Conservation (phyloP, 2,113 vertebrate species). For the Narcine bancroftii region DNA sequence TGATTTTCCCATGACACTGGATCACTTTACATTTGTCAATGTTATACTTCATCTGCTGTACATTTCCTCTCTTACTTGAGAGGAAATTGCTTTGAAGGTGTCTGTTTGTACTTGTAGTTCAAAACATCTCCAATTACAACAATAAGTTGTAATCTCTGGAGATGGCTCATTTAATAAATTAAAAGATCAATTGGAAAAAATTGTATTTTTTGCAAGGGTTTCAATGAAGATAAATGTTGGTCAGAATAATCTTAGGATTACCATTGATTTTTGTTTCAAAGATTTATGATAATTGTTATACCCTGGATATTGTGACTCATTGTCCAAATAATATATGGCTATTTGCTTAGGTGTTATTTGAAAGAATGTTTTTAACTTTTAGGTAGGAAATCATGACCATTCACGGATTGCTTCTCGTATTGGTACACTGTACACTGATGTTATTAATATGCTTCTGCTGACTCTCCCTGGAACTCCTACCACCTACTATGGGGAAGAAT, state of each 20-base stretch:
- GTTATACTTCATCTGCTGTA: too few species aligned
- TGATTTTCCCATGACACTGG: too few species aligned
- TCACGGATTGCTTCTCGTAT: slow-evolving; percentile 70
- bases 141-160: neutral
- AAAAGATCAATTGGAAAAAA: neutral
- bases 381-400: slow-evolving; percentile 76
- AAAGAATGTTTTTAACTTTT: slow-evolving; percentile 38
- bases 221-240: neutral
- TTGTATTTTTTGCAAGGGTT: neutral
- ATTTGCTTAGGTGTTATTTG: neutral
- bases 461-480: slow-evolving; percentile 86
- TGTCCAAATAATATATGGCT: neutral
- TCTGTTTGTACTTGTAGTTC: neutral
- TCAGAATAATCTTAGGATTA: neutral
- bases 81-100: too few species aligned
- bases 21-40: too few species aligned
- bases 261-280: neutral
- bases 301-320: neutral
- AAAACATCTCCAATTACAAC: neutral
- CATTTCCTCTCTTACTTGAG: too few species aligned
- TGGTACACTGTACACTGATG: slow-evolving; percentile 59
- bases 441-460: slow-evolving; percentile 86
- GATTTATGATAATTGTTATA: neutral
- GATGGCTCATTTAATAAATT: neutral
- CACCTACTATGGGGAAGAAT: slow-evolving; percentile 95